Evolutionary conservation across 23 tunicate species (phyloP), one percentile per base, ranked within the genome.

Genomic region (Oikopleura dioica): DNA sequence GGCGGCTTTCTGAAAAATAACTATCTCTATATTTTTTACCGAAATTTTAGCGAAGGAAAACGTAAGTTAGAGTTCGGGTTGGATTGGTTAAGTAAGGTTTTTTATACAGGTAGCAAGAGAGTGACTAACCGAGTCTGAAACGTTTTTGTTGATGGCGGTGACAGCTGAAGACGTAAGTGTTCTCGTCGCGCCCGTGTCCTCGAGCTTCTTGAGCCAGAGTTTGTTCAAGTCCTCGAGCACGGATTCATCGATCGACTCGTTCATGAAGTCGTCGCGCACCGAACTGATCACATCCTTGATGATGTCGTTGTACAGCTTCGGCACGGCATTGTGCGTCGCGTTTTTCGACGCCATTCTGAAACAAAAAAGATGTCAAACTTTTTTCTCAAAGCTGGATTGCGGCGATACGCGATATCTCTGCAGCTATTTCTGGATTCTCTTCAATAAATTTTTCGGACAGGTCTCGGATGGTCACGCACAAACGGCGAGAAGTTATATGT

Each of bases 401-500:
- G 9, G 55, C 55, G 9, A 44, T 9, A 44, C 55, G 55, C 9
- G 21, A 44, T 44, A 44, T 58, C 23, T 75, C 55, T 34, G 87
- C 92, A 35, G 77, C 33, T 4, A 68, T 50, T 59, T 59, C 76
- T 1, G 78, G 38, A 34, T 69, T 34, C 36, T 86, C 94, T 77
- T 36, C 35, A 0, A 75, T 1, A 76, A 91, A 91, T 26, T 81
- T 76, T 36, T 58, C 1, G 0, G 97, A 91, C 23, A 91, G 69
- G 76, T 91, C 92, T 55, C 97, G 67, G 34, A 91, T 82, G 0
- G 97, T 91, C 37, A 82, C 85, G 51, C 97, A 91, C 24, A 85
- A 2, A 37, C 97, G 68, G 75, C 84, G 83, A 59, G 59, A 55
- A 38, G 72, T 78, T 33, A 91, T 91, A 72, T 91, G 92, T 72